Conservation (phyloP, 2,888 invertebrate genomes). For the Prostheceraeus crozeri region DNA sequence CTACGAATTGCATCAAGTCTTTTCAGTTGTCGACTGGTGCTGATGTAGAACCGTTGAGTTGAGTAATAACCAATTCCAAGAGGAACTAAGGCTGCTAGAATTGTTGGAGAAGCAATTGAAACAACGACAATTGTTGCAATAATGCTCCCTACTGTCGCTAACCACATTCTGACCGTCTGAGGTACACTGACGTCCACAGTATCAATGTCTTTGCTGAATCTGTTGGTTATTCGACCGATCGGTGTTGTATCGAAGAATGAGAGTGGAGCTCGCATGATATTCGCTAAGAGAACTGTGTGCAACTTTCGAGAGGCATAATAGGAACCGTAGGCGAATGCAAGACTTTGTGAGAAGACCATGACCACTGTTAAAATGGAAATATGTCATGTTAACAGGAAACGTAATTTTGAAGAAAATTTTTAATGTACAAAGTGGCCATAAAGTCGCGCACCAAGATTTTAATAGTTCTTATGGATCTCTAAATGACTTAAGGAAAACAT, state of each 20-base stretch:
- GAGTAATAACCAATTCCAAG: constrained; percentile 44
- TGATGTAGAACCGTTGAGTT: constrained; percentile 77
- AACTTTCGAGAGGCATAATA: constrained; percentile 46
- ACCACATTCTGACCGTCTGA: constrained; percentile 33
- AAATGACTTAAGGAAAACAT: no score
- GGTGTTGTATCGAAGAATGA: constrained; percentile 53
- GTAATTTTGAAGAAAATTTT: no score
- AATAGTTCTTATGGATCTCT: no score
- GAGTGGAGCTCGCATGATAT: constrained; percentile 42
- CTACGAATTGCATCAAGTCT: constrained; percentile 82
- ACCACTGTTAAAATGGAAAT: no score
- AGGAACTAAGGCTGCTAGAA: constrained; percentile 36
- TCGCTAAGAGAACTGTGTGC: constrained; percentile 35
- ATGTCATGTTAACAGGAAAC: no score
- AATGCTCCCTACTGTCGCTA: constrained; percentile 22
- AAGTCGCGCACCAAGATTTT: no score
- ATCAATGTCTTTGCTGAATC: constrained; percentile 42
- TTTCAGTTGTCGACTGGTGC: constrained; percentile 84
- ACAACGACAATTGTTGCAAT: constrained; percentile 37
- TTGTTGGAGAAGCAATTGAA: constrained; percentile 35
- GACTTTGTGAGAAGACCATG: no score
- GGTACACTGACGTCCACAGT: constrained; percentile 41
- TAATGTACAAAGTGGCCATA: no score
- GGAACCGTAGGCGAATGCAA: constrained; percentile 50
- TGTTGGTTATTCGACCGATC: constrained; percentile 57